phyloP scores from a whole-genome alignment of 2,797 vertebrate species.

The Apodemus agrarius region DNA sequence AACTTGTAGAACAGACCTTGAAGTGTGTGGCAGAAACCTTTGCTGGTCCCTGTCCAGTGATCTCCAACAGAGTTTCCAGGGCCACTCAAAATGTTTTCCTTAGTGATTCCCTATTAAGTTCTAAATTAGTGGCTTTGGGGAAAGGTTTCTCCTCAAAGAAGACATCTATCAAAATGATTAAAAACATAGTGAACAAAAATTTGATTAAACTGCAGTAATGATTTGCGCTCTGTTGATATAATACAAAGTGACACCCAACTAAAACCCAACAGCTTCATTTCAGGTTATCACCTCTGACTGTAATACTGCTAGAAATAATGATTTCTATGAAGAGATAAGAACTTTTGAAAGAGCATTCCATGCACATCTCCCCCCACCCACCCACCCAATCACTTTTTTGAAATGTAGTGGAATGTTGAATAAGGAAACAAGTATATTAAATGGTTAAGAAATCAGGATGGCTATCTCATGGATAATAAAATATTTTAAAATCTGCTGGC shows the following conservation, averaged over 20 bases:
- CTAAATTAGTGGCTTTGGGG: neutral
- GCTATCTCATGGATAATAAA: neutral
- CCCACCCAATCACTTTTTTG: neutral
- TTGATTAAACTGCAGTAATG: neutral
- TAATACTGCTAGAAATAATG: neutral
- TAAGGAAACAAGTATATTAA: neutral
- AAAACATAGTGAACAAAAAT: slow-evolving; percentile 28
- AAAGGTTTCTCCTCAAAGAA: neutral
- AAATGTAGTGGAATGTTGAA: neutral
- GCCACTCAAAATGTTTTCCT: neutral
- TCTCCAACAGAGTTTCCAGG: neutral
- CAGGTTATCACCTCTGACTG: neutral
- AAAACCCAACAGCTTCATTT: neutral
- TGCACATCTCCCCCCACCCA: neutral
- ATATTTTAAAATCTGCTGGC: neutral
- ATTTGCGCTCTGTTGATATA: neutral
- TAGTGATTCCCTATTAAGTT: neutral
- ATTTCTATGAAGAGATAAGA: neutral
- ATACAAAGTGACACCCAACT: neutral
- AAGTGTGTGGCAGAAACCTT: too few relatives aligned
- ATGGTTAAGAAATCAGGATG: neutral
- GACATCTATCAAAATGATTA: neutral
- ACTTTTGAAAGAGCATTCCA: neutral
- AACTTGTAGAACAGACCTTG: neutral
- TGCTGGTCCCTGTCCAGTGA: neutral